phyloP scores from a whole-genome alignment of 2,113 vertebrate genomes.

The Stegostoma tigrinum region DNA sequence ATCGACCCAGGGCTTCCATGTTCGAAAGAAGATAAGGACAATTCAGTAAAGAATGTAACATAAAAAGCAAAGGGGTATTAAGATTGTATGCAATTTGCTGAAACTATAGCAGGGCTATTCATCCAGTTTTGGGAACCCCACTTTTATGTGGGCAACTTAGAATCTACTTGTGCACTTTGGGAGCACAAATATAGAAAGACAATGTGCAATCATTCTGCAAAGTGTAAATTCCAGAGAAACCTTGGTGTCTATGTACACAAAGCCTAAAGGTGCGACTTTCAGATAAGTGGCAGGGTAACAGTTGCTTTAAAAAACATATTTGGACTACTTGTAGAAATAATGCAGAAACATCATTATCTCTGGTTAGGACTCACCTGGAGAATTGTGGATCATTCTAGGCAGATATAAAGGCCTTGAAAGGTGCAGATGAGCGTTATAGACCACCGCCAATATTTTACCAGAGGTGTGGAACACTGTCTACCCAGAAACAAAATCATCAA shows the following conservation, averaged over 20 bases:
- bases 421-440: not conserved
- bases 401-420: not conserved
- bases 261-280: no score
- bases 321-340: no score
- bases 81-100: not conserved
- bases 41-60: not conserved
- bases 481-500: not conserved
- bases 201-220: no score
- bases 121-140: not conserved
- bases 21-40: not conserved
- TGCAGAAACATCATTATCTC: no score
- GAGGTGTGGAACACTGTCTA: not conserved
- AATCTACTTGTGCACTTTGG: not conserved
- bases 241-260: no score
- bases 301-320: no score
- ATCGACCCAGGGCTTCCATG: not conserved
- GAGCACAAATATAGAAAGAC: no score
- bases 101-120: not conserved
- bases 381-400: no score
- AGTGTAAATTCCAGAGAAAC: no score
- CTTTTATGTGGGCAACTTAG: not conserved
- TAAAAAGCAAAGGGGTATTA: not conserved
- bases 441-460: not conserved
- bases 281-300: no score
- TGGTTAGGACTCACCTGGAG: no score